Evolutionary conservation across 2,888 invertebrate genomes (phyloP).

Genomic region (Heterodera filipjevi): DNA sequence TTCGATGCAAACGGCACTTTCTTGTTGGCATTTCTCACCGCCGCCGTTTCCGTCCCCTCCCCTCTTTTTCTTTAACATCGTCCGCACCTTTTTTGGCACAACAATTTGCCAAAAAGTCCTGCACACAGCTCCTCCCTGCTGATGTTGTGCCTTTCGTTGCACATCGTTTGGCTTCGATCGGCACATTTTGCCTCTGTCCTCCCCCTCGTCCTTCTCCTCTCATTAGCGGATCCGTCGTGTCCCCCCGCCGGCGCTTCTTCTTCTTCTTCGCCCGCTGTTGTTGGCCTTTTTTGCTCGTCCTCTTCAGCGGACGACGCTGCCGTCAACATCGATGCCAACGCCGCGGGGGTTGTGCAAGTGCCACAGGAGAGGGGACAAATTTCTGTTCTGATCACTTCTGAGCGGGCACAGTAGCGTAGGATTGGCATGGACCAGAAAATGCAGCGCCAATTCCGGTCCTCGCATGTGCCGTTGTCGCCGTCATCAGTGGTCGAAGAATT

Average conservation of each 20-base stretch:
- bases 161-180: background rate
- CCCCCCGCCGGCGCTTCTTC: background rate
- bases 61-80: background rate
- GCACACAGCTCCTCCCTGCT: background rate
- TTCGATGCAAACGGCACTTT: no score
- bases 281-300: background rate
- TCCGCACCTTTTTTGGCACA: background rate
- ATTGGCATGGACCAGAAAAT: slow-evolving; percentile 56
- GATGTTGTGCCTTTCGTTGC: background rate
- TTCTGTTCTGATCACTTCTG: slow-evolving; percentile 47
- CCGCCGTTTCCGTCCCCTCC: background rate
- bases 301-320: background rate
- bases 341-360: slow-evolving; percentile 33
- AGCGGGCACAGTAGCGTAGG: slow-evolving; percentile 58
- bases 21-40: background rate
- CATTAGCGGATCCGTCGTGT: no score
- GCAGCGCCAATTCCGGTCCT: slow-evolving; percentile 62
- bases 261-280: background rate
- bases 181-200: slow-evolving; percentile 4
- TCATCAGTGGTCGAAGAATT: background rate
- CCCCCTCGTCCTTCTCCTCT: background rate
- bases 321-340: background rate
- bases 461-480: slow-evolving; percentile 41
- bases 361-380: slow-evolving; percentile 48
- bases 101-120: background rate